phyloP scores from a whole-genome alignment of 2,797 vertebrate genomes.

The Lepilemur ruficaudatus region DNA sequence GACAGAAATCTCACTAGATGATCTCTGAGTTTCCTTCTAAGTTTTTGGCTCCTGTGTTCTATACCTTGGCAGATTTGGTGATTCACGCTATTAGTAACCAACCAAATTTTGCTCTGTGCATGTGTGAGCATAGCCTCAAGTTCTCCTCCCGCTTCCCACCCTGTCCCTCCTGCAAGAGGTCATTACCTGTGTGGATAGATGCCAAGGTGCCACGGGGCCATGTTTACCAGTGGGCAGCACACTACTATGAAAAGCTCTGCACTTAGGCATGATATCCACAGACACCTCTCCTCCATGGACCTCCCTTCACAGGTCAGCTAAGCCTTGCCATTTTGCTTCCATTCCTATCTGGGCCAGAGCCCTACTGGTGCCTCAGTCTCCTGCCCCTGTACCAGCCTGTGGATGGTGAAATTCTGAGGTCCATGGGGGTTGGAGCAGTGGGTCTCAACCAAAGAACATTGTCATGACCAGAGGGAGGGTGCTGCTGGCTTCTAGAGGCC shows the following conservation, averaged over 20 bases:
- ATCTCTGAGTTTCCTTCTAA: background rate
- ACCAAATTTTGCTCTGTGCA: background rate
- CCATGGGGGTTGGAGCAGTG: background rate
- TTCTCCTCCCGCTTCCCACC: background rate
- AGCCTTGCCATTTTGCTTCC: background rate
- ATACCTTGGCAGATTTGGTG: background rate
- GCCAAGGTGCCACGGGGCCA: background rate
- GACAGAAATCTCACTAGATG: background rate
- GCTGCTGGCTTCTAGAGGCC: background rate
- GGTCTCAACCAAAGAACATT: background rate
- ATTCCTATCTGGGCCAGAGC: background rate
- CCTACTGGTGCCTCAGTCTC: background rate
- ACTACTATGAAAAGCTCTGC: background rate
- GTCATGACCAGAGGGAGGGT: background rate
- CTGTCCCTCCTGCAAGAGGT: too few species aligned
- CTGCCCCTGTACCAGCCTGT: background rate
- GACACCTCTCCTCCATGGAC: background rate
- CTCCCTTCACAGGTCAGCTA: background rate
- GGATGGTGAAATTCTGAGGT: background rate
- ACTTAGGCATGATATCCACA: background rate
- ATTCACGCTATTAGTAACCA: background rate
- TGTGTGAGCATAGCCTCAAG: background rate
- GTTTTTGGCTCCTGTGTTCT: background rate
- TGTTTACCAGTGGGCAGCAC: background rate
- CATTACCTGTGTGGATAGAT: background rate